phyloP scores from a whole-genome alignment of 2,113 vertebrate species.

The Brachyistius frenatus region DNA sequence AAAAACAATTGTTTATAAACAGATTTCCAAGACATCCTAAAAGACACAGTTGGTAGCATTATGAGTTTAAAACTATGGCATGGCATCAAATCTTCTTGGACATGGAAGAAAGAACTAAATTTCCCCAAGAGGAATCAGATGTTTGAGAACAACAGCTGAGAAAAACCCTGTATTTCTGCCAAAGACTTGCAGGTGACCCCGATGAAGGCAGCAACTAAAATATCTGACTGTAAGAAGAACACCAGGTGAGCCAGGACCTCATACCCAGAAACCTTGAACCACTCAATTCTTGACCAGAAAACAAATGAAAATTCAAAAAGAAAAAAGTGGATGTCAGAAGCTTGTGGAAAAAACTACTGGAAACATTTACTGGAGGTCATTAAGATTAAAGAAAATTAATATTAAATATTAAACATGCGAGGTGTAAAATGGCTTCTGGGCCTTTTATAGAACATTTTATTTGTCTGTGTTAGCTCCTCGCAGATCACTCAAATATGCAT shows the following conservation, averaged over 20 bases:
- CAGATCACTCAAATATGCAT: background rate
- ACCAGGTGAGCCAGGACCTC: background rate
- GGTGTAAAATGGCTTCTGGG: background rate
- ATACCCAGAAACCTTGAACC: background rate
- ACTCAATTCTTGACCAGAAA: background rate
- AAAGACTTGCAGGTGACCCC: background rate
- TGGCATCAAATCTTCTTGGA: background rate
- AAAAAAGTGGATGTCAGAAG: background rate
- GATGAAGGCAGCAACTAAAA: background rate
- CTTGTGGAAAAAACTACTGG: background rate
- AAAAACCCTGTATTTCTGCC: slow-evolving; percentile 2
- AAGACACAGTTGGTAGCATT: background rate
- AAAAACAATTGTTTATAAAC: background rate
- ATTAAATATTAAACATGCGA: background rate
- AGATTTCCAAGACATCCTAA: slow-evolving; percentile 1
- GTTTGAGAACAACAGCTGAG: background rate
- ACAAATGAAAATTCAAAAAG: background rate
- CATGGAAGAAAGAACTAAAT: background rate
- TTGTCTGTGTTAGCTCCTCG: background rate
- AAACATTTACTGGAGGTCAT: background rate
- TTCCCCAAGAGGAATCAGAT: slow-evolving; percentile 1
- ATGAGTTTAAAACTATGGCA: slow-evolving; percentile 7
- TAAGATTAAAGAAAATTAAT: background rate
- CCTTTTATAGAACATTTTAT: background rate
- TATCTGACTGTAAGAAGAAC: background rate